Percentiles rank a stretch among this genome's conserved stretches.
Conservation (phyloP, 2,113 vertebrate genomes). For the Notarius lentiginosus region DNA sequence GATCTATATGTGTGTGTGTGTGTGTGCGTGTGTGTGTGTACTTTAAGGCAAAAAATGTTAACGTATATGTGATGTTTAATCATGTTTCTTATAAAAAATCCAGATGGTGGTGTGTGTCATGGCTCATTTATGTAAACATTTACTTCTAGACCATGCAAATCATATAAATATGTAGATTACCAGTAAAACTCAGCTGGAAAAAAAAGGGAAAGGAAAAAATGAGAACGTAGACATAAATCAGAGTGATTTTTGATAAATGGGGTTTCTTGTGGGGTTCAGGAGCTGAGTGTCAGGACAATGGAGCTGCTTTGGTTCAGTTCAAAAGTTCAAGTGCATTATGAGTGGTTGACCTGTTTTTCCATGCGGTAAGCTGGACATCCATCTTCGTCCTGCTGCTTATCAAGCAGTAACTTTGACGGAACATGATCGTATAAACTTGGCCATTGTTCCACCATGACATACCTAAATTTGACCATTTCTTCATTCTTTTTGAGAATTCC, state of each 20-base stretch:
- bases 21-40: neutral
- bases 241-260: constrained; percentile 21
- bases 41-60: neutral
- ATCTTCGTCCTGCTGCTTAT: constrained; percentile 49
- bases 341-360: constrained; percentile 70
- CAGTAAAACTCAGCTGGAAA: neutral
- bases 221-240: constrained; percentile 15
- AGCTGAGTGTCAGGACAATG: constrained; percentile 45
- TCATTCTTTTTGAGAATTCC: neutral
- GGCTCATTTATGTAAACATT: neutral
- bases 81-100: neutral
- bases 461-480: neutral
- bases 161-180: neutral
- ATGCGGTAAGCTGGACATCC: constrained; percentile 61
- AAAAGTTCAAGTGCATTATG: constrained; percentile 72
- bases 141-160: neutral
- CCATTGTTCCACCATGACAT: neutral
- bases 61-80: neutral
- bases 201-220: neutral
- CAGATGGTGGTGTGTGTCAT: neutral
- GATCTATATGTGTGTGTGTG: neutral
- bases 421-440: constrained; percentile 39
- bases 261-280: constrained; percentile 31
- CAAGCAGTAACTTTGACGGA: constrained; percentile 17
- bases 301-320: constrained; percentile 62